A percentile compares a stretch with the other conserved stretches of the same genome.
Evolutionary conservation across 2,888 invertebrate genomes (phyloP).

Genomic region (Drosophila infuscata): DNA sequence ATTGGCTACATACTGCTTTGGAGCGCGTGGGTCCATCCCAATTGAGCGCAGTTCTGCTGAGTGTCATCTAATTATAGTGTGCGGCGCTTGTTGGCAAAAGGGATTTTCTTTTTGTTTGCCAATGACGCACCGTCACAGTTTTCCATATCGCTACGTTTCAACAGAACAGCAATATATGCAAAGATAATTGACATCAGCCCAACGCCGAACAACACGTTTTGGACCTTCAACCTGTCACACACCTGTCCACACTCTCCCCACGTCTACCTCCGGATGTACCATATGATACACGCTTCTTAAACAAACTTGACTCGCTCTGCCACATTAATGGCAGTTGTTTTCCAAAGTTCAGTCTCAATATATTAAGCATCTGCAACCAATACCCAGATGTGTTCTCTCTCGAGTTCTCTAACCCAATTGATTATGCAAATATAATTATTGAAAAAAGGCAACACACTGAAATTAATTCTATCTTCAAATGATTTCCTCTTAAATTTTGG

Average conservation of each 20-base stretch:
- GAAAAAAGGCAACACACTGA: background rate
- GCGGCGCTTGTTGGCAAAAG: conserved; percentile 75
- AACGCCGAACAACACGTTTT: conserved; percentile 25
- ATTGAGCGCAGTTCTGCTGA: conserved; percentile 53
- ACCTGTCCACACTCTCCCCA: background rate
- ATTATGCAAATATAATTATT: background rate
- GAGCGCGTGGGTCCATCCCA: conserved; percentile 28
- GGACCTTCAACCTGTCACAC: conserved; percentile 12
- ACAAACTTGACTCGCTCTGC: conserved; percentile 14
- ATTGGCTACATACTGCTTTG: conserved; percentile 48
- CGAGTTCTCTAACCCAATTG: background rate
- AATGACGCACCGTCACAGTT: conserved; percentile 46
- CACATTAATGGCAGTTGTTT: conserved; percentile 6
- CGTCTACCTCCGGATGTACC: conserved; percentile 17
- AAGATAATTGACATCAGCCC: conserved; percentile 68
- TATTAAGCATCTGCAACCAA: conserved; percentile 3
- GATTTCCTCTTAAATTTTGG: background rate
- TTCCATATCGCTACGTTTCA: conserved; percentile 34
- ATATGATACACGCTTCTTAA: conserved; percentile 45
- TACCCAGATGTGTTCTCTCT: background rate
- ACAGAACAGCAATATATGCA: conserved; percentile 49
- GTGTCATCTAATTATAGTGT: conserved; percentile 77
- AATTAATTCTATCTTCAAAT: background rate
- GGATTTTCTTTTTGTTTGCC: conserved; percentile 74
- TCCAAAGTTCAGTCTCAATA: background rate